Evolutionary conservation across 2,888 invertebrate species (phyloP), one percentile per base, ranked within the genome.

Genomic region (Xylota sylvarum): DNA sequence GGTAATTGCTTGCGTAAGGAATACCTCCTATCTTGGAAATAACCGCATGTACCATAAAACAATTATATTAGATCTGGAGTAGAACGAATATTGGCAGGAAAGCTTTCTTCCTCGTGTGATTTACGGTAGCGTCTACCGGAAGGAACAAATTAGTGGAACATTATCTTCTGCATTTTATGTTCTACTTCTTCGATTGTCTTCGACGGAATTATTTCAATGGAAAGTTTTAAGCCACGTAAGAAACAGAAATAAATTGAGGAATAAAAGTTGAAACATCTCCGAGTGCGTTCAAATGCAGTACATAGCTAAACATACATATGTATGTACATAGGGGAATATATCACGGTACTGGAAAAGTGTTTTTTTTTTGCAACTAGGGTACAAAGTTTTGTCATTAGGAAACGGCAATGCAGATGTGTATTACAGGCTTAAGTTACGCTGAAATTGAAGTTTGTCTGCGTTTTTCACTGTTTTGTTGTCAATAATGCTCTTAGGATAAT

Each of bases 1-100:
- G 43, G 43, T 43, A 43, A 43, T 43, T 43, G 43, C 43, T 43
- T 43, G 43, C 43, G 43, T 43, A 43, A 43, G 43, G 43, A 43
- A 43, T 43, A 43, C 43, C 43, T 43, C 43, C 43, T 43, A 43
- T 43, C 43, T 40, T 40, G 40, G 40, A 40, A 43, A 43, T 6
- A 43, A 43, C 14, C 43, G 14, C 43, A 43, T 43, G 14, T 43
- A 43, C 43, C 43, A 43, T 43, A 43, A 14, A 43, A 43, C 43
- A 43, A 43, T 43, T 43, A 43, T 48, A 48, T 48, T 48, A 10
- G 19, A 48, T 19, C 48, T 48, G 5, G 10, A 3, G 48, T 9
- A 14, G 19, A 48, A 1, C 17, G 19, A 48, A 19, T 48, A 48
- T 48, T 19, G 19, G 19, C 19, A 48, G 48, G 19, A 10, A 48